A percentile compares a stretch with the other conserved stretches of the same genome.
phyloP scores from a whole-genome alignment of 2,113 vertebrate genomes.

The Albula goreensis region DNA sequence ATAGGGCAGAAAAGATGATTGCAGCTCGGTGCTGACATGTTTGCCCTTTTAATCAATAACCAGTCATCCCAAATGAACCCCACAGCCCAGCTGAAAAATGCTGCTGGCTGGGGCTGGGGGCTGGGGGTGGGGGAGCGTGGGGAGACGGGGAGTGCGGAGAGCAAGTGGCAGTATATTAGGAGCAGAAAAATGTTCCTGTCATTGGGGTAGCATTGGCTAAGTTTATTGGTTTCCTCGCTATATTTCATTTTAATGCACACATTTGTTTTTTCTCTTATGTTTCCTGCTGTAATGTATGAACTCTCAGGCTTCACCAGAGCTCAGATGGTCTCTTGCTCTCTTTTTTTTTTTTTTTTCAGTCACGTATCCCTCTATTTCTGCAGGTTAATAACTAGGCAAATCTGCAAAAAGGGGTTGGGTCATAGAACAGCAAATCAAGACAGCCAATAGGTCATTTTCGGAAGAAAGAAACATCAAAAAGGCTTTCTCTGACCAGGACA shows the following conservation, averaged over 20 bases:
- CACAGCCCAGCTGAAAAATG: not conserved
- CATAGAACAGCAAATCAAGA: not conserved
- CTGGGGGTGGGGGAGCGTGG: not conserved
- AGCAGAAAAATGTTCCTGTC: conserved; percentile 13
- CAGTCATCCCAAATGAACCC: not conserved
- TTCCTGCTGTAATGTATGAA: not conserved
- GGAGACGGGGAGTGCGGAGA: not conserved
- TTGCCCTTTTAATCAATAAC: not conserved
- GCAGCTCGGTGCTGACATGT: not conserved
- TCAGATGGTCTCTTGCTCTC: not conserved
- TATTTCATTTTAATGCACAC: conserved; percentile 6
- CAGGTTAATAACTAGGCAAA: conserved; percentile 17
- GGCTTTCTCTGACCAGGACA: not conserved
- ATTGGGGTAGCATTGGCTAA: not conserved
- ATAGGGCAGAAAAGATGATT: not conserved
- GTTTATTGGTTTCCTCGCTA: not conserved
- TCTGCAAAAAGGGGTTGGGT: not conserved
- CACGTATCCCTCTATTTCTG: not conserved
- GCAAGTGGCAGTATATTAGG: conserved; percentile 13
- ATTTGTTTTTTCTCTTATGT: not conserved
- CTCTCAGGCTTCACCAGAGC: not conserved
- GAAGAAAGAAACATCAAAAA: not conserved
- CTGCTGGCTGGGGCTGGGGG: not conserved
- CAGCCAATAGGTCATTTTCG: not conserved
- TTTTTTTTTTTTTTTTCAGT: not conserved